These are phyloP conservation scores for Diglossa cyanea DNA, from an alignment of 2,797 vertebrate genomes.

Conservation along the genomic window DNA sequence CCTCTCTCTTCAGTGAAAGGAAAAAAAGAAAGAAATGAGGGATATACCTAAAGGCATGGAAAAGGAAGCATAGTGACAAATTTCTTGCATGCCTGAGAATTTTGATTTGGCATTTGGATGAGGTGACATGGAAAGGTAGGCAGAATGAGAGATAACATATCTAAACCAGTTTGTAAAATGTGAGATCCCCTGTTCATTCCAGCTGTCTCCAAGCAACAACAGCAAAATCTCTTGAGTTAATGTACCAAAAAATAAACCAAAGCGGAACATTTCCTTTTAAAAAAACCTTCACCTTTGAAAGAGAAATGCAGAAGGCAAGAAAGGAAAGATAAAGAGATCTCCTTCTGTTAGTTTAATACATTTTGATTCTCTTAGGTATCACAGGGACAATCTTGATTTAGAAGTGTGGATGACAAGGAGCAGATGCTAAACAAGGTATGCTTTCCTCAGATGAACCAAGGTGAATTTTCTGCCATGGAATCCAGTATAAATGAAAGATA, in stretches of 20 bases:
- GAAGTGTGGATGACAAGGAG: background rate
- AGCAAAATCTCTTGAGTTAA: conserved; percentile 29
- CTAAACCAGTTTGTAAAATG: background rate
- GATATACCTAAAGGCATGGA: background rate
- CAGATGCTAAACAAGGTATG: background rate
- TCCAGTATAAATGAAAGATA: background rate
- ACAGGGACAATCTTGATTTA: conserved; percentile 23
- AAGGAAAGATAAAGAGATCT: conserved; percentile 18
- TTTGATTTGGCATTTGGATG: background rate
- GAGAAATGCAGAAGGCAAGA: background rate
- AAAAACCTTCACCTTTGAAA: background rate
- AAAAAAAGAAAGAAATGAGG: background rate
- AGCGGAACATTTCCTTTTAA: background rate
- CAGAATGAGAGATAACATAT: background rate
- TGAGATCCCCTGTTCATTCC: background rate
- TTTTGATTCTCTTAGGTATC: conserved; percentile 20
- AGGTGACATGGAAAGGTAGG: background rate
- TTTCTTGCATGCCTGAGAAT: background rate
- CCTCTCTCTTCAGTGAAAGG: background rate
- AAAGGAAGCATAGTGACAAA: background rate
- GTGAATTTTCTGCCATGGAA: background rate
- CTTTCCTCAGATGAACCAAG: background rate
- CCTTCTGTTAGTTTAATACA: conserved; percentile 27
- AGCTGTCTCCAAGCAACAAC: background rate
- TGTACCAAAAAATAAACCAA: conserved; percentile 27